Conservation (phyloP, 2,888 invertebrate species). For the Conomelus anceps region DNA sequence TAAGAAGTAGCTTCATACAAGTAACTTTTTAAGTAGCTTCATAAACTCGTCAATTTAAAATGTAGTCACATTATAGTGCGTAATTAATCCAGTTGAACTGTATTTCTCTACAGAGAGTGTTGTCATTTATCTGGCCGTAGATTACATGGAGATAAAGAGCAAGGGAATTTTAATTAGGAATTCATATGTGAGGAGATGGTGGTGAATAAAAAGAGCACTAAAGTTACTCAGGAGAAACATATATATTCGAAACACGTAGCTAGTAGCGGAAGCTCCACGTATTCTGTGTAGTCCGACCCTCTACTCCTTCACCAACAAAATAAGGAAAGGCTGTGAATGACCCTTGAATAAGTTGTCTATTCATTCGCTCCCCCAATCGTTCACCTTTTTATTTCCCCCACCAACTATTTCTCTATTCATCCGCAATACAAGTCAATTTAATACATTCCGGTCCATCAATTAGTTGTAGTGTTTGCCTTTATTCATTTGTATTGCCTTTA, state of each 20-base stretch:
- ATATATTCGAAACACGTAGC: not conserved
- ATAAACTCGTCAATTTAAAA: not conserved
- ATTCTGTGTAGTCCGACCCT: not conserved
- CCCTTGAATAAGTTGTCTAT: not conserved
- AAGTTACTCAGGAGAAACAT: not conserved
- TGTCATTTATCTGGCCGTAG: not conserved
- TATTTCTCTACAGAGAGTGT: not conserved
- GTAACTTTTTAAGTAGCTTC: too few species aligned
- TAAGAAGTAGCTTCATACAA: too few species aligned
- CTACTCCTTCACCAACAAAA: not conserved
- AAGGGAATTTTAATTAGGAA: not conserved
- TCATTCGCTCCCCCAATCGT: not conserved
- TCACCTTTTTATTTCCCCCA: not conserved
- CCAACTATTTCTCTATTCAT: not conserved
- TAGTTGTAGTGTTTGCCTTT: not conserved
- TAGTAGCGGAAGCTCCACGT: not conserved
- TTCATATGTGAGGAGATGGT: not conserved
- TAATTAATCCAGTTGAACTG: not conserved
- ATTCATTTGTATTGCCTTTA: not conserved
- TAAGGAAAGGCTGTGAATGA: not conserved
- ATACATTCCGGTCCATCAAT: not conserved
- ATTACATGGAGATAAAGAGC: not conserved
- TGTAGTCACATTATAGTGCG: not conserved
- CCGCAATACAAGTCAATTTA: not conserved
- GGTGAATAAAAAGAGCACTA: not conserved